Evolutionary conservation across 2,888 invertebrate species (phyloP).

Genomic region (Leucophenga maculata): DNA sequence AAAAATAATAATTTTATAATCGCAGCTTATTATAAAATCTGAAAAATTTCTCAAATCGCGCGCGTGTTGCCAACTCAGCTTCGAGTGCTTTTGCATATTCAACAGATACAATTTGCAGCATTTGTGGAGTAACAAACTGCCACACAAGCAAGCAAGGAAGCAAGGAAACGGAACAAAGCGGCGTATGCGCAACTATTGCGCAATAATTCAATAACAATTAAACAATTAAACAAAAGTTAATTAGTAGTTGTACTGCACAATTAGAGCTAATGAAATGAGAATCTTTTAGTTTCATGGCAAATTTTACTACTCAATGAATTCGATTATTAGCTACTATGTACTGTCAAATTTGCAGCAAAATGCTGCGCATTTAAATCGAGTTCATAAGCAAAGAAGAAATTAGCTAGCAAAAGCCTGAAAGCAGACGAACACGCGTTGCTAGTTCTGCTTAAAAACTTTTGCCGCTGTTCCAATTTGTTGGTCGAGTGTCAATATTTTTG

Average conservation of each 20-base stretch:
- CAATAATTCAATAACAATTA: not conserved
- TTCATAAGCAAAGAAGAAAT: not conserved
- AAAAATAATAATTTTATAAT: not conserved
- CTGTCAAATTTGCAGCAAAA: not conserved
- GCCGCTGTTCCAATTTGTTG: not conserved
- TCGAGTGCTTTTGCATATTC: conserved; percentile 6
- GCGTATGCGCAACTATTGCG: conserved; percentile 5
- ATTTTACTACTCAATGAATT: too few relatives aligned
- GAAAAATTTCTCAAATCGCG: not conserved
- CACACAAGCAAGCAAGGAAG: not conserved
- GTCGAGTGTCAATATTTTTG: conserved; percentile 53
- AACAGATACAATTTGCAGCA: conserved; percentile 1
- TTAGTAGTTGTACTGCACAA: not conserved
- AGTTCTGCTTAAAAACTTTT: too few relatives aligned
- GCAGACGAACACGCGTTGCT: not conserved
- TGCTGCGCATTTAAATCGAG: not conserved
- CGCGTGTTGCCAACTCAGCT: not conserved
- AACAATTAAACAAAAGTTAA: not conserved
- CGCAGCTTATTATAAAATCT: conserved; percentile 4
- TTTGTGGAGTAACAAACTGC: not conserved
- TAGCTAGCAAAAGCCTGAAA: too few relatives aligned
- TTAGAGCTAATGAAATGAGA: too few relatives aligned
- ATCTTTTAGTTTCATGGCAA: too few relatives aligned
- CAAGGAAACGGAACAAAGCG: too few relatives aligned
- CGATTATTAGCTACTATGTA: not conserved